These are phyloP conservation scores for Buceros bicornis DNA, from an alignment of 2,797 vertebrate genomes.

Conservation along the genomic window DNA sequence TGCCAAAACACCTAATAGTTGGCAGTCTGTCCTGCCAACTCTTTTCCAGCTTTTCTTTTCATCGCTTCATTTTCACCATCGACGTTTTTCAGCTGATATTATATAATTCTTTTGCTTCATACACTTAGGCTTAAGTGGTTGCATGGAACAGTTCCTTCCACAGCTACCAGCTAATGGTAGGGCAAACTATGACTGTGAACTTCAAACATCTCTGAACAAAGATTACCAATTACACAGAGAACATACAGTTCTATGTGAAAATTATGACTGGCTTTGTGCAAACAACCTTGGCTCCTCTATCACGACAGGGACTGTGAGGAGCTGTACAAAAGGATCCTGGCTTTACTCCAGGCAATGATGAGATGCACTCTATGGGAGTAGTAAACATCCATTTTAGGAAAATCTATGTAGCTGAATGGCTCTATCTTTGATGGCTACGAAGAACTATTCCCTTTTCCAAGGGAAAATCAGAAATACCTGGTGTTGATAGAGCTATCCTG, in stretches of 20 bases:
- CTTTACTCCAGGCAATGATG: slow-evolving; percentile 36
- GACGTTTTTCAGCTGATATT: slow-evolving; percentile 40
- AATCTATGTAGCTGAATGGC: slow-evolving; percentile 18
- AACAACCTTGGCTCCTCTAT: slow-evolving; percentile 50
- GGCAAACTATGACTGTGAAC: not conserved
- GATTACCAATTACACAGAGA: slow-evolving; percentile 56
- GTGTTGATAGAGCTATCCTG: not conserved
- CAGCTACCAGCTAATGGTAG: slow-evolving; percentile 30
- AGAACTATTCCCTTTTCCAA: not conserved
- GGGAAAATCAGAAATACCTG: not conserved
- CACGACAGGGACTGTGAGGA: slow-evolving; percentile 24
- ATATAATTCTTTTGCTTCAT: not conserved
- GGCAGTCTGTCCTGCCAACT: slow-evolving; percentile 8
- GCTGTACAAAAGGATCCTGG: slow-evolving; percentile 58
- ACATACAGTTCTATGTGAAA: slow-evolving; percentile 62
- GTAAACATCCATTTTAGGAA: slow-evolving; percentile 52
- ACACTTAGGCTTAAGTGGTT: slow-evolving; percentile 8
- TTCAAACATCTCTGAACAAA: slow-evolving; percentile 41
- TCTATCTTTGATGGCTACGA: not conserved
- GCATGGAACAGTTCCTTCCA: slow-evolving; percentile 20
- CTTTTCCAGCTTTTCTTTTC: slow-evolving; percentile 8
- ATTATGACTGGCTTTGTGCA: slow-evolving; percentile 49
- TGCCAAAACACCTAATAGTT: slow-evolving; percentile 28
- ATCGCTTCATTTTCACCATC: slow-evolving; percentile 48
- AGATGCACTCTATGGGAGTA: slow-evolving; percentile 33